Evolutionary conservation across 2,888 invertebrate species (phyloP).

Genomic region (Pammene fasciana): DNA sequence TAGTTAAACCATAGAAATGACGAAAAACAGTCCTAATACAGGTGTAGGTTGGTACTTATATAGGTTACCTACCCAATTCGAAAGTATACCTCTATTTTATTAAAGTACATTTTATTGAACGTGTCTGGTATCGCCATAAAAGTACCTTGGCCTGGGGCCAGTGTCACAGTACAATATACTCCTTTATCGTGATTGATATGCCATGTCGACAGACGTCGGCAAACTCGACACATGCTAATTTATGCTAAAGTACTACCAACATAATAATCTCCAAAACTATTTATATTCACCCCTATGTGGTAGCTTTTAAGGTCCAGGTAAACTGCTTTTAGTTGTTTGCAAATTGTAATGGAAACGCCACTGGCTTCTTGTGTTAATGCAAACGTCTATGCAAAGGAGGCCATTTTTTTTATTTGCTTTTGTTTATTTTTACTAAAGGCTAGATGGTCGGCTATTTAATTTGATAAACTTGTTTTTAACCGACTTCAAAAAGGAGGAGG

Average conservation of each 20-base stretch:
- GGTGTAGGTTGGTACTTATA: too few species aligned
- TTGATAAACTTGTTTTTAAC: slow-evolving; percentile 17
- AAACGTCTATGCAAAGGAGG: slow-evolving; percentile 50
- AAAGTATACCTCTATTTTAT: neutral
- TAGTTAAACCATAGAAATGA: too few species aligned
- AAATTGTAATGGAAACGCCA: slow-evolving; percentile 47
- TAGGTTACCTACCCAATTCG: too few species aligned
- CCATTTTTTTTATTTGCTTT: slow-evolving; percentile 45
- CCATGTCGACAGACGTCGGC: slow-evolving; percentile 48
- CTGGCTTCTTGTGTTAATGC: slow-evolving; percentile 47
- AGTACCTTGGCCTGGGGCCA: slow-evolving; percentile 36
- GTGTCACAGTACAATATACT: slow-evolving; percentile 48
- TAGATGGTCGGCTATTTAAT: slow-evolving; percentile 16
- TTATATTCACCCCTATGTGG: slow-evolving; percentile 36
- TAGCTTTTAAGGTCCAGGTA: neutral
- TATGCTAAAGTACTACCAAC: slow-evolving; percentile 48
- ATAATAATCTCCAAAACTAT: slow-evolving; percentile 15
- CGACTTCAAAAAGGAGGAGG: too few species aligned
- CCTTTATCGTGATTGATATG: slow-evolving; percentile 53
- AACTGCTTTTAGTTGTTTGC: slow-evolving; percentile 35
- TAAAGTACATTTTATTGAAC: neutral
- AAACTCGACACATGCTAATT: slow-evolving; percentile 53
- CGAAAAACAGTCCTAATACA: too few species aligned
- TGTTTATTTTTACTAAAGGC: slow-evolving; percentile 35
- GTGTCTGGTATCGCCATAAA: slow-evolving; percentile 5